A percentile compares a stretch with the other conserved stretches of the same genome.
phyloP scores from a whole-genome alignment of 2,888 invertebrate species.

The Hedya salicella region DNA sequence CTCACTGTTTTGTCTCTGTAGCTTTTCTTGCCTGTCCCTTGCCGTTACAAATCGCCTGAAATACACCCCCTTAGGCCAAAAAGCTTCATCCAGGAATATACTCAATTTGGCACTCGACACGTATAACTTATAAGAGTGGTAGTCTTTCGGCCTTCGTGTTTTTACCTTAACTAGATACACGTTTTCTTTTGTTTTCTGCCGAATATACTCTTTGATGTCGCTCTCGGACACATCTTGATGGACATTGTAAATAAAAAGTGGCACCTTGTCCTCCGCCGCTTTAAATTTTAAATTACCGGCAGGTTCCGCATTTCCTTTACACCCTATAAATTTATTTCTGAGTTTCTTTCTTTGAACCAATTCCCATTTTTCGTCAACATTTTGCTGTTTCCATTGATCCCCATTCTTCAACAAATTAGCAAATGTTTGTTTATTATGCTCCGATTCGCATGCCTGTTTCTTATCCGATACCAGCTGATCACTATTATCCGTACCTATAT shows the following conservation, averaged over 20 bases:
- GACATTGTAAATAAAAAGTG: no score
- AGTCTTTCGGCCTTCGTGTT: no score
- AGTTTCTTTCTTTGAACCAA: background rate
- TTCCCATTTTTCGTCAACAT: background rate
- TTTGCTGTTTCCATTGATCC: background rate
- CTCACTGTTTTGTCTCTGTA: background rate
- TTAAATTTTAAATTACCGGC: background rate
- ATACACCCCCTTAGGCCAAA: no score
- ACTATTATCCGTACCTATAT: background rate
- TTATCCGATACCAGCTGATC: background rate
- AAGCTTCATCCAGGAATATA: background rate
- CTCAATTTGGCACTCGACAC: slow-evolving; percentile 1
- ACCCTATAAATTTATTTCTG: no score
- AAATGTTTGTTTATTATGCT: background rate
- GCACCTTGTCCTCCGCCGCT: no score
- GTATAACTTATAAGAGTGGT: background rate
- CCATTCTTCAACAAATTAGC: background rate
- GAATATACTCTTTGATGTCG: slow-evolving; percentile 4
- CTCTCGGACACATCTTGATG: background rate
- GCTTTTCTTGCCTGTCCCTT: background rate
- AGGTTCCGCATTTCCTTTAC: slow-evolving; percentile 5
- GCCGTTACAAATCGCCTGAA: no score
- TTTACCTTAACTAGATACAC: background rate
- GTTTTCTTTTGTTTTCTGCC: background rate
- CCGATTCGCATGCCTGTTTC: background rate